Evolutionary conservation across 2,797 vertebrate species (phyloP).

Genomic region (Girardinus metallicus): DNA sequence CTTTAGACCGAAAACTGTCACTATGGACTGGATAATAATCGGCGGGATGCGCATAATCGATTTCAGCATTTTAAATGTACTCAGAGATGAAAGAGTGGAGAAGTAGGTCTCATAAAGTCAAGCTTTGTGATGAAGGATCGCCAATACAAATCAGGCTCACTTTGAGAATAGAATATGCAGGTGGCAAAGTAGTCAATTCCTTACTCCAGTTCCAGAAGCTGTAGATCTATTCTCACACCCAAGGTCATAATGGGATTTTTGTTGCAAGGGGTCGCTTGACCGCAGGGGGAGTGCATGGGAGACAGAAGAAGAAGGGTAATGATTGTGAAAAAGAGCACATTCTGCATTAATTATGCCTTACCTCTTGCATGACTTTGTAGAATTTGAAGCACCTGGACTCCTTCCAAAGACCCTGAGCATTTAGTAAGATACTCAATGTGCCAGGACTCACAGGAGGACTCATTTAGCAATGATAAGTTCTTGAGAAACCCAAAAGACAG

Average conservation of each 20-base stretch:
- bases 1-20: not conserved
- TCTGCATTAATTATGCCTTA: constrained; percentile 43
- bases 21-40: constrained; percentile 28
- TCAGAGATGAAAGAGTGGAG: constrained; percentile 36
- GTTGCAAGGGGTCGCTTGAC: constrained; percentile 7
- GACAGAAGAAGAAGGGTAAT: constrained; percentile 10
- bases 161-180: constrained; percentile 20
- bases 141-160: constrained; percentile 36
- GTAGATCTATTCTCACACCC: constrained; percentile 40
- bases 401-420: constrained; percentile 41
- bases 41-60: constrained; percentile 23
- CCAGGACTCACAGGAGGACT: constrained; percentile 36
- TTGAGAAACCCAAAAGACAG: constrained; percentile 39
- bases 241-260: constrained; percentile 41
- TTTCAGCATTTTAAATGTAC: constrained; percentile 35
- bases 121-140: constrained; percentile 32
- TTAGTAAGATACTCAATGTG: constrained; percentile 34
- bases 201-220: constrained; percentile 31
- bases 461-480: constrained; percentile 55
- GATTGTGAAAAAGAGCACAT: constrained; percentile 3
- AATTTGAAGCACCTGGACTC: constrained; percentile 36
- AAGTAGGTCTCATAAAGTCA: constrained; percentile 41
- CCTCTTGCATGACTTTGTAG: constrained; percentile 30
- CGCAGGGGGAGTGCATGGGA: constrained; percentile 10
- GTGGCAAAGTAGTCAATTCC: constrained; percentile 50